Evolutionary conservation across 2,797 vertebrate species (phyloP).

Genomic region (Threskiornis aethiopicus): DNA sequence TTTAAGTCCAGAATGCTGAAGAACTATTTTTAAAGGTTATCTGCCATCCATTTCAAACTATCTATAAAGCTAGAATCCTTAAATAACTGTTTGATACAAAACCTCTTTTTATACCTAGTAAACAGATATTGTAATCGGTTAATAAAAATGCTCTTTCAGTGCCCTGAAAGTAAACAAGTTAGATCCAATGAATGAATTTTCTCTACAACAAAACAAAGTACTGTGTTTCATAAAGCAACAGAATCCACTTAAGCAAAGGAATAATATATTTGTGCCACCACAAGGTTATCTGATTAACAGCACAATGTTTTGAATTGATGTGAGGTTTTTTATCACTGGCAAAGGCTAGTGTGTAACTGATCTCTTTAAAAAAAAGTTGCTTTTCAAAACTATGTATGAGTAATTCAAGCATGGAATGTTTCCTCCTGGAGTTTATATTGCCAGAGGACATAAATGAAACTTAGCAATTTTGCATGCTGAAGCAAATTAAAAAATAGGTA

Average conservation of each 20-base stretch:
- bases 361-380: constrained; percentile 36
- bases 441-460: constrained; percentile 56
- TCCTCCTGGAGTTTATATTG: constrained; percentile 58
- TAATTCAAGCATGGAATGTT: constrained; percentile 64
- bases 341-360: constrained; percentile 25
- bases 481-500: constrained; percentile 54
- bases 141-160: not conserved
- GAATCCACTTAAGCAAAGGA: constrained; percentile 42
- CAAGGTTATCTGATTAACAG: constrained; percentile 51
- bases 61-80: not conserved
- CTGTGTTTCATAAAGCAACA: constrained; percentile 31
- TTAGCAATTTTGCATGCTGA: constrained; percentile 33
- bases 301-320: constrained; percentile 47
- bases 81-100: not conserved
- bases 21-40: not conserved
- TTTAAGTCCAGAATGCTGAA: not conserved
- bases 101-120: not conserved
- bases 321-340: constrained; percentile 11
- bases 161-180: not conserved
- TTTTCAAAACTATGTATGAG: constrained; percentile 58
- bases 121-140: not conserved
- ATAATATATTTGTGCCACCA: constrained; percentile 36
- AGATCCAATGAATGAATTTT: constrained; percentile 35
- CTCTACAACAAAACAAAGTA: constrained; percentile 3
- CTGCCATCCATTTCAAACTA: not conserved